Evolutionary conservation across 1,140 invertebrate species (phyloP).

Genomic region (Drosophila arawakana): DNA sequence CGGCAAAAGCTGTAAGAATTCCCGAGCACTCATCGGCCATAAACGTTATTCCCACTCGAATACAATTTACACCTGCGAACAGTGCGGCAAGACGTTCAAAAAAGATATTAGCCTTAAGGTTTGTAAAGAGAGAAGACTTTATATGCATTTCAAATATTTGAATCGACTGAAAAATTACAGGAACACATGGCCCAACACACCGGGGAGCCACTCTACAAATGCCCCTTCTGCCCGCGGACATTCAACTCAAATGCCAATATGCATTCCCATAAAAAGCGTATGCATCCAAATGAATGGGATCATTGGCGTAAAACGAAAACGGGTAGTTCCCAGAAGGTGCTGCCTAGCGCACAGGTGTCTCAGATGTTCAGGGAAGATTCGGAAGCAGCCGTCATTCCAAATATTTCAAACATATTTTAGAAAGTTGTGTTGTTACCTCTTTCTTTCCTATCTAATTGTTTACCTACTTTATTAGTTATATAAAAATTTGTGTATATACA

Average conservation of each 20-base stretch:
- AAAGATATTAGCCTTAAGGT: constrained; percentile 80
- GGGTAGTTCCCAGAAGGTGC: constrained; percentile 71
- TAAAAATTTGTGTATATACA: constrained; percentile 11
- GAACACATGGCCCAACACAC: constrained; percentile 83
- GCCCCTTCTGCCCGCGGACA: constrained; percentile 78
- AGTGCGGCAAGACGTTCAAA: constrained; percentile 81
- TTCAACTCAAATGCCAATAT: constrained; percentile 83
- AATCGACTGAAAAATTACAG: constrained; percentile 33
- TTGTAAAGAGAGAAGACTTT: background rate
- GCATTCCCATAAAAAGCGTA: constrained; percentile 82
- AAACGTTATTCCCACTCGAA: constrained; percentile 79
- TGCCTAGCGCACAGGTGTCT: constrained; percentile 70
- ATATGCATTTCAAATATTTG: too few relatives aligned
- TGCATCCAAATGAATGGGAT: constrained; percentile 82
- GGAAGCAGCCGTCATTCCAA: constrained; percentile 63
- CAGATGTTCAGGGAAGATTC: constrained; percentile 72
- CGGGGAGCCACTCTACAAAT: constrained; percentile 78
- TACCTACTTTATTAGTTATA: constrained; percentile 11
- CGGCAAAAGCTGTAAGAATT: constrained; percentile 77
- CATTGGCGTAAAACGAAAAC: constrained; percentile 77
- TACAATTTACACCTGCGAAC: constrained; percentile 76
- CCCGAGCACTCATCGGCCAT: constrained; percentile 73
- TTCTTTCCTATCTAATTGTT: constrained; percentile 18
- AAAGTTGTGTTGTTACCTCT: background rate
- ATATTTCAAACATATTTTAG: constrained; percentile 43